Evolutionary conservation across 2,113 vertebrate species (phyloP).

Genomic region (Xyliphius kryptos): DNA sequence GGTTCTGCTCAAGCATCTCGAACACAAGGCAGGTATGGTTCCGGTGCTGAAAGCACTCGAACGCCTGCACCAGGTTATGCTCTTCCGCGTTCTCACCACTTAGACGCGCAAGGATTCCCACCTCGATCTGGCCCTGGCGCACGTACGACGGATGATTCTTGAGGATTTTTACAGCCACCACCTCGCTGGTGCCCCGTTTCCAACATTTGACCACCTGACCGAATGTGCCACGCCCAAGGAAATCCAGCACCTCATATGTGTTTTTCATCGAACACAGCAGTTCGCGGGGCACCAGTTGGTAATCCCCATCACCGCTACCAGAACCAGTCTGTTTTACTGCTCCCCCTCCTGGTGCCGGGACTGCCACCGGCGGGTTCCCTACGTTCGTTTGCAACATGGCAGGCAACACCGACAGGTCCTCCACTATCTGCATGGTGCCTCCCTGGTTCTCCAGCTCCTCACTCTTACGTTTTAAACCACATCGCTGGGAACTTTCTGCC

Average conservation of each 20-base stretch:
- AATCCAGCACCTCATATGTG: constrained; percentile 96
- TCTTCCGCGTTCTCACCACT: constrained; percentile 96
- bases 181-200: constrained; percentile 92
- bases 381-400: constrained; percentile 92
- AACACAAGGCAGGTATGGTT: constrained; percentile 97
- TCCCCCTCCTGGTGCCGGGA: constrained; percentile 61
- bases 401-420: constrained; percentile 92
- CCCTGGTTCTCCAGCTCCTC: constrained; percentile 84
- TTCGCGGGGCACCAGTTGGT: constrained; percentile 95
- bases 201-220: constrained; percentile 98
- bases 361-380: constrained; percentile 77
- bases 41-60: constrained; percentile 96
- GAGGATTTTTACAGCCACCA: constrained; percentile 94
- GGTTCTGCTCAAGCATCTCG: constrained; percentile 98
- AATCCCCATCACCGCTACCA: constrained; percentile 84
- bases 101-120: constrained; percentile 90
- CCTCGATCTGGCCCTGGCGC: constrained; percentile 96
- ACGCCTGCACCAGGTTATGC: constrained; percentile 94
- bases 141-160: constrained; percentile 98
- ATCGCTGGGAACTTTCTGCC: constrained; percentile 84
- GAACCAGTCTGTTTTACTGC: constrained; percentile 71
- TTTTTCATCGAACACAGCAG: constrained; percentile 94
- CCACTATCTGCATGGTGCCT: constrained; percentile 95
- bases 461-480: constrained; percentile 97
- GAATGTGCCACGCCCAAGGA: constrained; percentile 94